Evolutionary conservation across 2,113 vertebrate genomes (phyloP).

Genomic region (Enhydra lutris): DNA sequence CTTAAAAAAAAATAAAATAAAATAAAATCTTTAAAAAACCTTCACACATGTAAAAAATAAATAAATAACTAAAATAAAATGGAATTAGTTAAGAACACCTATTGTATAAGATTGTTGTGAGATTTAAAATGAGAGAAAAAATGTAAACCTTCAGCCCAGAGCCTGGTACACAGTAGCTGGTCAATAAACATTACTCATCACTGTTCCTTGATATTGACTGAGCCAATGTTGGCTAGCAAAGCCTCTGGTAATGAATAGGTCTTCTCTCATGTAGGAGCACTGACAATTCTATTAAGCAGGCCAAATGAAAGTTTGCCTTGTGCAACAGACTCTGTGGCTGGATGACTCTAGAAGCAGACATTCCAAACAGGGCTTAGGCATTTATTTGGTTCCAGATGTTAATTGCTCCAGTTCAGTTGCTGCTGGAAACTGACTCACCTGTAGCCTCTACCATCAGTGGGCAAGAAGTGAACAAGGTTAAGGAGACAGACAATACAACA

Average conservation of each 20-base stretch:
- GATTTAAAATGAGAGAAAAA: not conserved
- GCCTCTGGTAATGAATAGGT: not conserved
- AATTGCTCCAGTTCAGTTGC: not conserved
- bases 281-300: not conserved
- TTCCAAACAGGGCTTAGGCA: not conserved
- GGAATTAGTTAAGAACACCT: not conserved
- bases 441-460: not conserved
- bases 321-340: not conserved
- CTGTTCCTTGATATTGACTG: not conserved
- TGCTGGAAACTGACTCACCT: not conserved
- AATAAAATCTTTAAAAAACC: not conserved
- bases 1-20: not conserved
- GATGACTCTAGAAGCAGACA: not conserved
- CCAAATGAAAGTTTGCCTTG: not conserved
- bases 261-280: not conserved
- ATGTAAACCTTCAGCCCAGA: not conserved
- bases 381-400: slow-evolving; percentile 13
- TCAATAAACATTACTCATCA: not conserved
- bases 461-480: not conserved
- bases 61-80: not conserved
- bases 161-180: not conserved
- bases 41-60: not conserved
- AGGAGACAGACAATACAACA: not conserved
- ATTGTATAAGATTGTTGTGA: not conserved
- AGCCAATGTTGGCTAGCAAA: not conserved